These are phyloP conservation scores for Pinctada fucata DNA, from an alignment of 2,888 invertebrate genomes.

Conservation along the genomic window DNA sequence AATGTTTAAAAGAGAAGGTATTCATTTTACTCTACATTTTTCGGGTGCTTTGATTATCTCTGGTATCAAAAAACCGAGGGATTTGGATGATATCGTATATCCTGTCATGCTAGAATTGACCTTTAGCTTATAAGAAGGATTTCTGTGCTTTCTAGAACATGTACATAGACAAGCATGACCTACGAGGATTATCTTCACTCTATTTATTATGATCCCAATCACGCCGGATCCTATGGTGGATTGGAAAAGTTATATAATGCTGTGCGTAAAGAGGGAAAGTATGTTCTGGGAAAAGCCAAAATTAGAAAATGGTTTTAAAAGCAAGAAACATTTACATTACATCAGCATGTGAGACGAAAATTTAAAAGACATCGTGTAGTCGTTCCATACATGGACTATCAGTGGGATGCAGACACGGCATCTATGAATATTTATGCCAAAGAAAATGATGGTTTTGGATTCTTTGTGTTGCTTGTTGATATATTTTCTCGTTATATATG, in stretches of 20 bases:
- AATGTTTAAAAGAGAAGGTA: conserved; percentile 8
- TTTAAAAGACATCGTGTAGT: neutral
- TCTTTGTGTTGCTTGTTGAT: neutral
- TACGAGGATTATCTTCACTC: conserved; percentile 1
- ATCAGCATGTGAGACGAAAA: conserved; percentile 3
- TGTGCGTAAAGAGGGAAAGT: conserved; percentile 43
- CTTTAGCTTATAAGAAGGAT: neutral
- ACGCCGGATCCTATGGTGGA: conserved; percentile 6
- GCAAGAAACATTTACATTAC: conserved; percentile 12
- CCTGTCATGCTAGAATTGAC: conserved; percentile 10
- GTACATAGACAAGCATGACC: neutral
- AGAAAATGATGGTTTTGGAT: conserved; percentile 13
- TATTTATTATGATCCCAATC: neutral
- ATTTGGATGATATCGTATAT: conserved; percentile 5
- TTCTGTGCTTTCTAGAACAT: too few relatives aligned
- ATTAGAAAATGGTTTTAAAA: conserved; percentile 41
- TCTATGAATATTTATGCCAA: too few relatives aligned
- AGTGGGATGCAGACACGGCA: too few relatives aligned
- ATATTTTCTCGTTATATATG: too few relatives aligned
- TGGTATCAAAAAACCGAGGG: neutral
- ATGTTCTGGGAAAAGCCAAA: conserved; percentile 34
- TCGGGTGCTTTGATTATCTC: neutral
- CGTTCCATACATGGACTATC: conserved; percentile 5
- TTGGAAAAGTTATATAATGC: conserved; percentile 42
- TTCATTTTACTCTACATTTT: conserved; percentile 7